These are phyloP conservation scores for Ametastegia equiseti DNA, from an alignment of 2,888 invertebrate genomes.

Conservation along the genomic window DNA sequence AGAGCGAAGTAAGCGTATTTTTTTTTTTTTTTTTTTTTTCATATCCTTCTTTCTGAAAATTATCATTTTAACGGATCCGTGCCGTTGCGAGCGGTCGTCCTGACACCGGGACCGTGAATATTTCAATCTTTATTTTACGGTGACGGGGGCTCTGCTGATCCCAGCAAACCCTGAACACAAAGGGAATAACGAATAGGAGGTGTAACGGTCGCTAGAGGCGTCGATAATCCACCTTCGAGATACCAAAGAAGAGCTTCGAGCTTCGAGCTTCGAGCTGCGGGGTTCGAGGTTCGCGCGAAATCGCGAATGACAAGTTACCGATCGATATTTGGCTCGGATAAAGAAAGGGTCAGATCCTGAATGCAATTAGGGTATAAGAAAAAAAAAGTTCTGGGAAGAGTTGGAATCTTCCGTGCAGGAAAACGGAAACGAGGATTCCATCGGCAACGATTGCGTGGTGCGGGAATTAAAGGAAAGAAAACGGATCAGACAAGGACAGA, in stretches of 20 bases:
- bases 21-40: not conserved
- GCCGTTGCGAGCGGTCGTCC: not conserved
- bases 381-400: not conserved
- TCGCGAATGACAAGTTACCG: constrained; percentile 2
- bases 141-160: constrained; percentile 37
- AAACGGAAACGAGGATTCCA: not conserved
- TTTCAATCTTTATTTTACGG: constrained; percentile 44
- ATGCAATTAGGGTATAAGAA: constrained; percentile 22
- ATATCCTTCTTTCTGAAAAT: not conserved
- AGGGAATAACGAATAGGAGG: constrained; percentile 45
- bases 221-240: not conserved
- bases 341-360: constrained; percentile 6
- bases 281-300: not conserved
- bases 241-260: not conserved
- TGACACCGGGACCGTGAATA: constrained; percentile 7
- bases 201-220: constrained; percentile 16
- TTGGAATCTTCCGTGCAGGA: not conserved
- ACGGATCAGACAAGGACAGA: too few species aligned
- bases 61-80: constrained; percentile 43
- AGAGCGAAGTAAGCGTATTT: not conserved
- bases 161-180: constrained; percentile 39
- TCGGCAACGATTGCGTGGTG: not conserved
- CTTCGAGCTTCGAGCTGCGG: too few species aligned
- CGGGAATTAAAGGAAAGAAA: not conserved
- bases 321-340: constrained; percentile 20